Base-by-base conservation (phyloP, 2,113 vertebrate genomes). In the Mesitornis unicolor region DNA sequence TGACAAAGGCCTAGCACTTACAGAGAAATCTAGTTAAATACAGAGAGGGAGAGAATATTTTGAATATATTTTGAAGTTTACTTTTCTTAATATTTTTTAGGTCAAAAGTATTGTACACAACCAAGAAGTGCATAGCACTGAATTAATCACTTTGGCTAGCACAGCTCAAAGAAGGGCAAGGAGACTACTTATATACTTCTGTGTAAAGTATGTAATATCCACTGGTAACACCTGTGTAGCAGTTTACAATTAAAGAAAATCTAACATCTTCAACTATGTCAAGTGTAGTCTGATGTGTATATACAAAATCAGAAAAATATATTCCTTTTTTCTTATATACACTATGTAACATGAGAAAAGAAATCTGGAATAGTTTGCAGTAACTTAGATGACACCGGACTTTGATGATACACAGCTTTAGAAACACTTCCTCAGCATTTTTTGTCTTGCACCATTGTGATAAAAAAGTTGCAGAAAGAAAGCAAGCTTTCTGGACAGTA, bases 391-490 rank as follows among this genome's bases (percentile, higher is more conserved):
- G 16, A 61, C 43, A 60, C 31, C 3, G 3, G 24, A 17, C 47
- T 85, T 70, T 22, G 9, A 33, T 6, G 31, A 48, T 40, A 31
- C 36, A 48, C 33, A 40, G 33, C n/a, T 78, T 81, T 45, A 25
- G 50, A 70, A 86, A 63, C 13, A 22, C 36, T 53, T 91, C 16
- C 10, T 98, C 94, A 98, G 86, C 99, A 99, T 3, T 98, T 98
- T 18, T 98, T 98, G 83, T 97, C 97, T 85, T 99, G 98, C 50
- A 99, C 38, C 98, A 99, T 98, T 7, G 97, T 96, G n/a, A 99
- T 97, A 48, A 99, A 96, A 77, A 99, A 98, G 0, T 96, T 96
- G 96, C 99, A 99, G 5, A 99, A 16, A 38, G 98, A 98, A 14
- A 97, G 89, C 96, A 99, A 99, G n/a, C 98, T 53, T 51, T 97